Base-by-base conservation (phyloP, 2,113 vertebrate genomes). In the Ramphastos sulfuratus region DNA sequence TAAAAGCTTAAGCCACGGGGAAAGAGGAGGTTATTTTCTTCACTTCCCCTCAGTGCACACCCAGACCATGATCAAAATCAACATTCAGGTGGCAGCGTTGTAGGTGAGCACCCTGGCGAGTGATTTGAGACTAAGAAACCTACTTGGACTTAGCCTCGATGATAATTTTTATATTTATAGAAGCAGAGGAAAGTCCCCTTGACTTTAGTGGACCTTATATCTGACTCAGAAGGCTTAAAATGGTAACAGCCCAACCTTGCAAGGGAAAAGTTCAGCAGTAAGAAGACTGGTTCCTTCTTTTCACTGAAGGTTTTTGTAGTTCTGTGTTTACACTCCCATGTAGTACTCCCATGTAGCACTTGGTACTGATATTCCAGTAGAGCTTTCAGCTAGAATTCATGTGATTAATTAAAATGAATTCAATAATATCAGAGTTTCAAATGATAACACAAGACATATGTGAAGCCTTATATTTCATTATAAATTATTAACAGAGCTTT, bases 401-500 rank as follows among this genome's bases (percentile, higher is more conserved):
- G n/a, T 78, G 72, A 55, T 18, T 69, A 69, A 65, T 93, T 82
- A 86, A 28, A 82, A 28, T 11, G 10, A 81, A 82, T 73, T 82
- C 66, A 87, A 25, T 89, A 85, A 77, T 52, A 48, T 64, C 67
- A 63, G 65, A 90, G n/a, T 85, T 91, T 52, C 82, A 83, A 37
- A 78, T 83, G 87, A 83, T 37, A 87, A 37, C 23, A 64, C 63
- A 48, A 85, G 69, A 74, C 10, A 25, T 52, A 42, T 31, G 66
- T 71, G 85, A 93, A 71, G 15, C 10, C 61, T 92, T 18, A 17
- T 85, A 70, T 27, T 75, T 82, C 13, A 39, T 54, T 61, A 48
- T 84, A 81, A 86, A 90, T 88, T 65, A 86, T 94, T 82, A 84
- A 95, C 65, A 61, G 61, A 9, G 9, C 55, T 94, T 93, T 78